phyloP scores from a whole-genome alignment of 2,113 vertebrate species.

The Orycteropus afer region DNA sequence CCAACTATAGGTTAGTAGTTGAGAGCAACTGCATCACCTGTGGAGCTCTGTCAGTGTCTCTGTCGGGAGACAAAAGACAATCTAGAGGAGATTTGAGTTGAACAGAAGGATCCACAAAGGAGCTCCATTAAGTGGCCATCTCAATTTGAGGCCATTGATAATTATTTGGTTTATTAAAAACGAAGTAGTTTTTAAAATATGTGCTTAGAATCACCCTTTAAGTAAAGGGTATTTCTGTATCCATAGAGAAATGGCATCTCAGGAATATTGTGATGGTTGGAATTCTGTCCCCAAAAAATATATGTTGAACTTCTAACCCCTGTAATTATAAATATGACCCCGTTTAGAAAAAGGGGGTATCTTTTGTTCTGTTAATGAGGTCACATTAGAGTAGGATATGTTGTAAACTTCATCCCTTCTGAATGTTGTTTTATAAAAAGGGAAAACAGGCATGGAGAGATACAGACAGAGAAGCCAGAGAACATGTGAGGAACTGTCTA shows the following conservation, averaged over 20 bases:
- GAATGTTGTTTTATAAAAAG: neutral
- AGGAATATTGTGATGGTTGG: neutral
- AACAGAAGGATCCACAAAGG: neutral
- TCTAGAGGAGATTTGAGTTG: neutral
- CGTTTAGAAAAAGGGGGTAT: neutral
- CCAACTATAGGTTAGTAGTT: neutral
- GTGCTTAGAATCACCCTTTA: neutral
- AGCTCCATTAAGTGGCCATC: neutral
- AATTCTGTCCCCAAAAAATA: no score
- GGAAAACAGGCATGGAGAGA: no score
- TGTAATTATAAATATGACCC: neutral
- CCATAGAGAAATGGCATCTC: neutral
- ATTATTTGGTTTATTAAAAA: slow-evolving; percentile 6
- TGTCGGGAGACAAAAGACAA: neutral
- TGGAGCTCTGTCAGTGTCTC: neutral
- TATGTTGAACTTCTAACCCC: neutral
- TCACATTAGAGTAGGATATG: no score
- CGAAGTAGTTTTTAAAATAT: slow-evolving; percentile 1
- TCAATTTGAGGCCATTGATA: neutral
- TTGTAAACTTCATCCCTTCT: no score
- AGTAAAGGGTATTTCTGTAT: neutral
- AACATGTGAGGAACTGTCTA: neutral
- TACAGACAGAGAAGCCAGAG: neutral
- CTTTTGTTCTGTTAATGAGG: neutral
- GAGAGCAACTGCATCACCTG: neutral